Evolutionary conservation across 2,113 vertebrate species (phyloP).

Genomic region (Calidris pygmaea): DNA sequence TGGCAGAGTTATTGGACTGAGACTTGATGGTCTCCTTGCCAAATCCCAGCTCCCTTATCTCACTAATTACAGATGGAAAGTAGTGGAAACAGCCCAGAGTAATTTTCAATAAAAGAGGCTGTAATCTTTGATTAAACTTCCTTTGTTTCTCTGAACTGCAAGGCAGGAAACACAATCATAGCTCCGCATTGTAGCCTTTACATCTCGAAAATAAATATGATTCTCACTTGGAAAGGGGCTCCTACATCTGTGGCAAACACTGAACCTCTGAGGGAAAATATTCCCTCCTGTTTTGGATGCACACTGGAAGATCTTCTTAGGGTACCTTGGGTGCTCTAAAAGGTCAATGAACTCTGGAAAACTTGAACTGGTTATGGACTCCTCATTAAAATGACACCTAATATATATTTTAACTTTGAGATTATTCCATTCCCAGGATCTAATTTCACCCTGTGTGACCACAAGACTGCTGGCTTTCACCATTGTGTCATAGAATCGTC

Average conservation of each 20-base stretch:
- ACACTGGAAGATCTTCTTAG: not conserved
- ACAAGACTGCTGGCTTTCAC: not conserved
- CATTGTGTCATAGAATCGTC: rapidly evolving
- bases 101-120: not conserved
- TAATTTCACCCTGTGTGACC: not conserved
- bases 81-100: not conserved
- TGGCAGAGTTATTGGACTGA: constrained; percentile 19
- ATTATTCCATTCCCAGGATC: not conserved
- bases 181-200: not conserved
- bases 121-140: not conserved
- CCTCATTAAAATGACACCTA: not conserved
- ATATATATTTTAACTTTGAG: not conserved
- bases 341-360: not conserved
- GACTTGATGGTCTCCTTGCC: not conserved
- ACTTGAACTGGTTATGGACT: not conserved
- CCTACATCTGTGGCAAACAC: not conserved
- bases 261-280: not conserved
- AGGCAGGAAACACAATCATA: not conserved
- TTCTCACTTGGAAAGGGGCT: not conserved
- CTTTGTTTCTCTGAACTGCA: not conserved
- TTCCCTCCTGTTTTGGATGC: not conserved
- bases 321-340: not conserved
- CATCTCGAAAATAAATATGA: not conserved
- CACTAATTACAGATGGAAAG: constrained; percentile 37
- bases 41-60: constrained; percentile 53